Conservation (phyloP, 2,113 vertebrate genomes). For the Crocuta crocuta region DNA sequence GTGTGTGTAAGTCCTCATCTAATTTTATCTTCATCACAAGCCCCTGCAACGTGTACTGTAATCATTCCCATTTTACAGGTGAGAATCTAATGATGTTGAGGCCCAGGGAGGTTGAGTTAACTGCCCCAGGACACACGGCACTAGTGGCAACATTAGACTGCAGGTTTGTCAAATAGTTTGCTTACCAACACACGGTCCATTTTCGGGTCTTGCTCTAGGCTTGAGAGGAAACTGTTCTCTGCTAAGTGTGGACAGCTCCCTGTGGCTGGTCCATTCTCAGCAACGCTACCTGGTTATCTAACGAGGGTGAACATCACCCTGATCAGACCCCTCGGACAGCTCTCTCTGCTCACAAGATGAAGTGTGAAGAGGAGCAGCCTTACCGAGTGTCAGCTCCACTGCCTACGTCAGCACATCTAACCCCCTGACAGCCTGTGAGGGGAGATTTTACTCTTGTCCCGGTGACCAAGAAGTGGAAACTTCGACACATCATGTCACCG, state of each 20-base stretch:
- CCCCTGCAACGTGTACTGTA: not conserved
- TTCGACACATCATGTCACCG: not conserved
- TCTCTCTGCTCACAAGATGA: not conserved
- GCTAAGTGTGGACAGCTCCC: not conserved
- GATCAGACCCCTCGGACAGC: not conserved
- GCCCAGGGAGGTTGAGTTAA: not conserved
- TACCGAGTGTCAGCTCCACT: not conserved
- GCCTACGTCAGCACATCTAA: not conserved
- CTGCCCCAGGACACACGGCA: not conserved
- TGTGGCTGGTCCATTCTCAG: not conserved
- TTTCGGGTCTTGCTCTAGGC: not conserved
- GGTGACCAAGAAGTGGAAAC: not conserved
- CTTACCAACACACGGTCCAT: not conserved
- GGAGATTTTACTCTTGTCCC: not conserved
- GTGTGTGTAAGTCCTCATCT: not conserved
- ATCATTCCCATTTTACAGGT: not conserved
- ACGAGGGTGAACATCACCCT: fast-evolving
- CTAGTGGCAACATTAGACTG: not conserved
- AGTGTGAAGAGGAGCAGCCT: not conserved
- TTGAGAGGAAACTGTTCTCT: not conserved
- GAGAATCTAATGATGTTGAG: not conserved
- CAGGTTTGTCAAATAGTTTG: not conserved
- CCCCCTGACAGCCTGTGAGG: not conserved
- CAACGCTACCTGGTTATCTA: not conserved
- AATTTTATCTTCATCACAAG: not conserved